Evolutionary conservation across 2,797 vertebrate genomes (phyloP).

Genomic region (Notolabrus celidotus): DNA sequence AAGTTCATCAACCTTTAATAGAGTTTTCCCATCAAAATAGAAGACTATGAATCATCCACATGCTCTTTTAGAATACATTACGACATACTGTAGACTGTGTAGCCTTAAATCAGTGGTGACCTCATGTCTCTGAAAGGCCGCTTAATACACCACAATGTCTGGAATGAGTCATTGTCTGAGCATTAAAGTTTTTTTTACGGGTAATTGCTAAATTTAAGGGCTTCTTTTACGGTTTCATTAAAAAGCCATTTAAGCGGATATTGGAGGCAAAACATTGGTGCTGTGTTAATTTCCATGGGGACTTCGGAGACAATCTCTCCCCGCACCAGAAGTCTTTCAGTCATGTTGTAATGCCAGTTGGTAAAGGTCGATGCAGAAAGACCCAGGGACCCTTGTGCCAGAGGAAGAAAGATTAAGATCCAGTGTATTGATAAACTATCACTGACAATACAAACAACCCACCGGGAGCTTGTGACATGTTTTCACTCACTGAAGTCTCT

Average conservation of each 20-base stretch:
- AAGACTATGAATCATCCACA: slow-evolving; percentile 22
- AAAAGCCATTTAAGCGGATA: slow-evolving; percentile 72
- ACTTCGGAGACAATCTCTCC: slow-evolving; percentile 77
- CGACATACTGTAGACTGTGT: slow-evolving; percentile 8
- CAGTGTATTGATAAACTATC: slow-evolving; percentile 79
- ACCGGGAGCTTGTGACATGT: slow-evolving; percentile 69
- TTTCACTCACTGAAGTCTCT: slow-evolving; percentile 66
- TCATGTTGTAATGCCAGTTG: slow-evolving; percentile 65
- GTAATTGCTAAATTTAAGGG: slow-evolving; percentile 76
- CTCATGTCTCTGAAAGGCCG: slow-evolving; percentile 31
- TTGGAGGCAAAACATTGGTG: slow-evolving; percentile 75
- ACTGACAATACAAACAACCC: slow-evolving; percentile 76
- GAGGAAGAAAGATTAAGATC: slow-evolving; percentile 77
- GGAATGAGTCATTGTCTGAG: slow-evolving; percentile 55
- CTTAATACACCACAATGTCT: slow-evolving; percentile 1
- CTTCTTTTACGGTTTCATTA: slow-evolving; percentile 76
- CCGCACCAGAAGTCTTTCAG: slow-evolving; percentile 71
- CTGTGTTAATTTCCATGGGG: slow-evolving; percentile 83
- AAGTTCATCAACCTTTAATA: slow-evolving; percentile 25
- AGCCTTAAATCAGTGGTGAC: slow-evolving; percentile 43
- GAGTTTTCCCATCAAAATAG: slow-evolving; percentile 27
- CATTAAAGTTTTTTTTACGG: slow-evolving; percentile 75
- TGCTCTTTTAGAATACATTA: slow-evolving; percentile 22
- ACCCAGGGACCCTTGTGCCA: slow-evolving; percentile 44
- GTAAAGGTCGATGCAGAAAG: slow-evolving; percentile 80